Evolutionary conservation across 2,797 vertebrate genomes (phyloP).

Genomic region (Hapalemur alaotrensis): DNA sequence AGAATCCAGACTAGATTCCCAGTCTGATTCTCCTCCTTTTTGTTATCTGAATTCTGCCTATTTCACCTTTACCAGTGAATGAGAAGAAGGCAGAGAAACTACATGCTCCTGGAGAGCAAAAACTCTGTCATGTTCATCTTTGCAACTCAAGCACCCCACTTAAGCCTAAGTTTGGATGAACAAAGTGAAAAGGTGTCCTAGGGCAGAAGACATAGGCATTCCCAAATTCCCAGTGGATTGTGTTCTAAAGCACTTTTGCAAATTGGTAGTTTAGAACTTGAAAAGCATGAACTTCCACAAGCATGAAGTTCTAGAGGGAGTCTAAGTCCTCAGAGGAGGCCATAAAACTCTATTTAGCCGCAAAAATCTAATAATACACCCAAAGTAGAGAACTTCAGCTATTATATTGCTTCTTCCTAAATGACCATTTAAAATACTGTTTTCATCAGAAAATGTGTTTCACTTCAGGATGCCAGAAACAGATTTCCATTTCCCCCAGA

Average conservation of each 20-base stretch:
- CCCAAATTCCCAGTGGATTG: not conserved
- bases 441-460: slow-evolving; percentile 50
- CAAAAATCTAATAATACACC: not conserved
- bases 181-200: not conserved
- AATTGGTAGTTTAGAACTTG: not conserved
- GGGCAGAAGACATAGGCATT: not conserved
- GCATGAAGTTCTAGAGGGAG: not conserved
- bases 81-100: not conserved
- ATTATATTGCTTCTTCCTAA: slow-evolving; percentile 24
- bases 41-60: not conserved
- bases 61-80: not conserved
- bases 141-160: not conserved
- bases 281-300: not conserved
- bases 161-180: not conserved
- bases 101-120: not conserved
- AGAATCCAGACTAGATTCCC: not conserved
- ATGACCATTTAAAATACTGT: not conserved
- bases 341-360: slow-evolving; percentile 4
- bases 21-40: not conserved
- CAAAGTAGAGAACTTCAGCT: not conserved
- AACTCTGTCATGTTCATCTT: not conserved
- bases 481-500: not conserved
- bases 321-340: not conserved
- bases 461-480: not conserved
- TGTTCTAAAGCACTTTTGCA: not conserved